Evolutionary conservation across 2,113 vertebrate species (phyloP).

Genomic region (Anoura caudifer): DNA sequence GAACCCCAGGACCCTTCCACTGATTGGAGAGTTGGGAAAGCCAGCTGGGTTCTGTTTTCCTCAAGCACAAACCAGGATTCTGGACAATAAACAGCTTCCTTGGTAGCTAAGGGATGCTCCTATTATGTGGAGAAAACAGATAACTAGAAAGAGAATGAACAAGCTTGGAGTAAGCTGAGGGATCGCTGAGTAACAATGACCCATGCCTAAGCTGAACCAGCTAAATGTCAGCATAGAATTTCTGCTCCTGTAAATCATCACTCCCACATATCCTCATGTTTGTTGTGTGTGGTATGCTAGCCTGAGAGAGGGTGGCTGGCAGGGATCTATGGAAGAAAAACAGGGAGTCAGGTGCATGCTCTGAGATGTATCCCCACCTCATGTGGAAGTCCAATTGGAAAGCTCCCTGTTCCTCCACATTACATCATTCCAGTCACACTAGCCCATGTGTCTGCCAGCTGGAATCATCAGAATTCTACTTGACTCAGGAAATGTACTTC

Average conservation of each 20-base stretch:
- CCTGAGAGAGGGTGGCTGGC: not conserved
- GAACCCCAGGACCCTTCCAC: not conserved
- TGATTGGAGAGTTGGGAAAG: not conserved
- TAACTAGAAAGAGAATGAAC: not conserved
- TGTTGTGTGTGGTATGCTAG: not conserved
- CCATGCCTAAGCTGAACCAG: not conserved
- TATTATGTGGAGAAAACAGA: not conserved
- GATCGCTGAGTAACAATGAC: not conserved
- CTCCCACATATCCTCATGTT: rapidly evolving
- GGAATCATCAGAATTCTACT: not conserved
- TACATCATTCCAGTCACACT: not conserved
- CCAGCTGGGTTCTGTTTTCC: not conserved
- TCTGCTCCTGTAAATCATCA: not conserved
- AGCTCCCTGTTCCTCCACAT: not conserved
- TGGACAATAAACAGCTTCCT: not conserved
- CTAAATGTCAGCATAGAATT: not conserved
- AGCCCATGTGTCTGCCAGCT: not conserved
- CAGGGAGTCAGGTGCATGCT: not conserved
- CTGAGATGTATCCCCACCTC: not conserved
- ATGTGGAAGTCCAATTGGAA: not conserved
- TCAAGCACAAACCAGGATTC: not conserved
- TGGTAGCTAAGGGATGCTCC: not conserved
- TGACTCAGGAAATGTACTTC: not conserved
- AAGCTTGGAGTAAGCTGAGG: not conserved
- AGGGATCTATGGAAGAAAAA: not conserved